Evolutionary conservation across 2,113 vertebrate genomes (phyloP).

Genomic region (Isurus oxyrinchus): DNA sequence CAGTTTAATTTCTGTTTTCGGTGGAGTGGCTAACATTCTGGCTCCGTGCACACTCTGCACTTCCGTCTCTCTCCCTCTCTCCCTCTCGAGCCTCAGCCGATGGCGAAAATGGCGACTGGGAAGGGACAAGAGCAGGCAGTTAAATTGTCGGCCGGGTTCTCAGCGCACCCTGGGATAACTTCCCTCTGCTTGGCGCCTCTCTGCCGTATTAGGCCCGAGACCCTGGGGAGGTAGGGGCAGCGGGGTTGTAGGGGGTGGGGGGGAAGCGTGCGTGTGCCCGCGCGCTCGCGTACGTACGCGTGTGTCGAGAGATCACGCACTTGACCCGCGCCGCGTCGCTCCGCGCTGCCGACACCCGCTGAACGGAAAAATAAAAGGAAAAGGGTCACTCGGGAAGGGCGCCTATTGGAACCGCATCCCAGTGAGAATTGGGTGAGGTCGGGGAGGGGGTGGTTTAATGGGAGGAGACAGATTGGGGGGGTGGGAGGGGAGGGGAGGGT

Average conservation of each 20-base stretch:
- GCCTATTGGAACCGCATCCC: not conserved
- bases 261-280: not conserved
- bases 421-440: not conserved
- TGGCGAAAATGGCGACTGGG: not conserved
- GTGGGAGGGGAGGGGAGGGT: not conserved
- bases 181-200: not conserved
- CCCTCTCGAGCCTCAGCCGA: not conserved
- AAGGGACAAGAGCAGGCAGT: slow-evolving; percentile 25
- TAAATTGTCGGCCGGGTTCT: not conserved
- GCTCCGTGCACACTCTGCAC: not conserved
- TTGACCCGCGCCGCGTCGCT: slow-evolving; percentile 13
- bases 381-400: not conserved
- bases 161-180: not conserved
- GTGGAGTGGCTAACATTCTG: not conserved
- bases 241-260: not conserved
- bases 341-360: slow-evolving; percentile 20
- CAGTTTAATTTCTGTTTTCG: slow-evolving; percentile 14
- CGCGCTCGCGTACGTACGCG: slow-evolving; percentile 4
- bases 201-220: not conserved
- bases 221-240: not conserved
- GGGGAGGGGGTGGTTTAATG: not conserved
- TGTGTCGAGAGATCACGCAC: slow-evolving; percentile 25
- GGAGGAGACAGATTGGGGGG: not conserved
- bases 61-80: not conserved
- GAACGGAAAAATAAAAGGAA: not conserved